A percentile compares a stretch with the other conserved stretches of the same genome.
phyloP scores from a whole-genome alignment of 1,140 invertebrate species.

The Bilobella aurantiaca region DNA sequence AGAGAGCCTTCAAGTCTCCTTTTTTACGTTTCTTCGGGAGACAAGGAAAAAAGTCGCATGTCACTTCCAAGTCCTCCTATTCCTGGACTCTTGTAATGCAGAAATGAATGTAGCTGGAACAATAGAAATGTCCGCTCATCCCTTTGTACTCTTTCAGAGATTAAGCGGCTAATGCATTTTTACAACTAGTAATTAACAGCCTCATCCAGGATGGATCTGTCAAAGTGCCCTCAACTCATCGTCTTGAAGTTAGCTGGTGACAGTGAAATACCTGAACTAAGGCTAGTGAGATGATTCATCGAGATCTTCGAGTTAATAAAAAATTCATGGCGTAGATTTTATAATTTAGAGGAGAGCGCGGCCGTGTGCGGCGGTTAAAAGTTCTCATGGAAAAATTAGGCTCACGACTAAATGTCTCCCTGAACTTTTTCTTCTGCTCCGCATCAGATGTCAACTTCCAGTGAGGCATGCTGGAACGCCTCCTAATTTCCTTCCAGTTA shows the following conservation, averaged over 20 bases:
- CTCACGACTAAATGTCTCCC: neutral
- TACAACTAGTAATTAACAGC: neutral
- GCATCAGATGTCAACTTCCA: conserved; percentile 1
- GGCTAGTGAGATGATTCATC: neutral
- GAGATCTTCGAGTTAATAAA: no score
- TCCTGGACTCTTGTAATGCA: neutral
- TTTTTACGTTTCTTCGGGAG: neutral
- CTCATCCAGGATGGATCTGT: conserved; percentile 1
- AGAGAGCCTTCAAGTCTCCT: neutral
- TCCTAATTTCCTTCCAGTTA: conserved; percentile 5
- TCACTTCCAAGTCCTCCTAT: neutral
- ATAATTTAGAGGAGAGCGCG: neutral
- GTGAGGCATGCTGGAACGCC: neutral
- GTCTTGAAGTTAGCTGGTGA: neutral
- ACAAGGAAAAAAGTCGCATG: neutral
- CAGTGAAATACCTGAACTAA: conserved; percentile 1
- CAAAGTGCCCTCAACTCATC: neutral
- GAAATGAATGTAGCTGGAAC: no score
- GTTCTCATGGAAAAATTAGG: neutral
- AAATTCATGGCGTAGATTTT: neutral
- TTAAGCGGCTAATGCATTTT: neutral
- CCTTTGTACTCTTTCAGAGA: no score
- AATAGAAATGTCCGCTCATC: no score
- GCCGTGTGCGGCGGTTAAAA: neutral
- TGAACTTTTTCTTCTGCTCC: no score